Evolutionary conservation across 2,888 invertebrate species (phyloP), one percentile per base, ranked within the genome.

Genomic region (Perdita meconis): DNA sequence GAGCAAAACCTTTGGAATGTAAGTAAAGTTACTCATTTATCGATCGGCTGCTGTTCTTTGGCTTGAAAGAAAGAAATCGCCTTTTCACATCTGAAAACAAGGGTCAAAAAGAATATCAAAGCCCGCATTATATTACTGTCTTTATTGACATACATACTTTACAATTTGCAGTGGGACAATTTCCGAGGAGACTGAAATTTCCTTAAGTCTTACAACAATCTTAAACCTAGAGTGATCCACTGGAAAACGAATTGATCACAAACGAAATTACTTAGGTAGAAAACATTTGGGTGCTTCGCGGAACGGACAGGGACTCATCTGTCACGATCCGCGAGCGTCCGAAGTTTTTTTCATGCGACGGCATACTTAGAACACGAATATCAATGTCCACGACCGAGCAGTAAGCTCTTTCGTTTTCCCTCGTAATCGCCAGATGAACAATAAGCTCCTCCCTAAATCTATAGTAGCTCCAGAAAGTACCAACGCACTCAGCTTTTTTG

Each of bases 251-350:
- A 63, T 16, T 42, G 61, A 10, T 50, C 44, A 16, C 19, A 40
- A 67, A 67, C n/a, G 10, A 44, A 64, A 60, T 55, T 59, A 71
- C 67, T 78, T 60, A n/a, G n/a, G n/a, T 67, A 57, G 42, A 61
- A 47, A 34, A n/a, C n/a, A n/a, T n/a, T 44, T 22, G 12, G 10
- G 10, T 8, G n/a, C 38, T 68, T 44, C 59, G 67, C 78, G 81
- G 24, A 83, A 80, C 57, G 77, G 83, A 79, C 84, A 81, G 82
- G 86, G 87, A 85, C 88, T 87, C 84, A 70, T 80, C 51, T 80
- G 82, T 82, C 85, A 19, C 80, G 38, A 64, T 81, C 79, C 84
- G 77, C 50, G 64, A 71, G 80, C n/a, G 13, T 24, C 22, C 16
- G 26, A 34, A 16, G 50, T 38, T 10, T 36, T 42, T 5, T 16